Base-by-base conservation (phyloP, 2,113 vertebrate genomes). In the Pseudolaguvia tuberculata region DNA sequence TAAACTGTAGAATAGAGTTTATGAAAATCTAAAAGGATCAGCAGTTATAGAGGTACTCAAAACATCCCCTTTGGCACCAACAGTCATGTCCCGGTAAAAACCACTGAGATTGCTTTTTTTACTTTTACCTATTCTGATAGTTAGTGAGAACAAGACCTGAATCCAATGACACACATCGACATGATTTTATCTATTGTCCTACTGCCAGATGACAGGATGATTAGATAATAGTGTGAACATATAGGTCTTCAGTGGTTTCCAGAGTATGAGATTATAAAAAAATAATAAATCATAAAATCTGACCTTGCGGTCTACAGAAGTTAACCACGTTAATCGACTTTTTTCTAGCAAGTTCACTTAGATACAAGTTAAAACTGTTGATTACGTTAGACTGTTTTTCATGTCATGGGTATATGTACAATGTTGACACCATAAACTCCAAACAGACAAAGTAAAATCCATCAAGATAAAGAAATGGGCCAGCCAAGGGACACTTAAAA, bases 391-490 rank as follows among this genome's bases (percentile, higher is more conserved):
- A 52, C 53, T 42, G 51, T 69, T 55, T 65, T 70, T 69, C 29
- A 58, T 65, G 58, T 70, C 55, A 76, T 56, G 58, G 52, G 25
- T 55, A 75, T 7, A 31, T 72, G 53, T 53, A 48, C 35, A 77
- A 45, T 82, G 81, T 82, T 82, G 65, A 82, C 45, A 82, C 58
- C 20, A 76, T 75, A 82, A 82, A 82, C 80, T 73, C 55, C 15
- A 79, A 77, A 77, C 73, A 76, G 56, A 58, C 53, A 67, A 29
- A 23, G 63, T 47, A 35, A 73, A 73, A 57, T 72, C 39, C 71
- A 77, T 76, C 66, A 78, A 47, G 50, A 78, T 61, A 20, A 31
- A 53, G 61, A 55, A 14, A 5, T 61, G 12, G 6, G 10, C 4
- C 0, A 31, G 14, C 15, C 23, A 14, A 20, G 21, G 23, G 15